Percentiles rank a stretch among this genome's conserved stretches.
These are phyloP conservation scores for Plutella xylostella DNA, from an alignment of 2,888 invertebrate species.

Conservation along the genomic window DNA sequence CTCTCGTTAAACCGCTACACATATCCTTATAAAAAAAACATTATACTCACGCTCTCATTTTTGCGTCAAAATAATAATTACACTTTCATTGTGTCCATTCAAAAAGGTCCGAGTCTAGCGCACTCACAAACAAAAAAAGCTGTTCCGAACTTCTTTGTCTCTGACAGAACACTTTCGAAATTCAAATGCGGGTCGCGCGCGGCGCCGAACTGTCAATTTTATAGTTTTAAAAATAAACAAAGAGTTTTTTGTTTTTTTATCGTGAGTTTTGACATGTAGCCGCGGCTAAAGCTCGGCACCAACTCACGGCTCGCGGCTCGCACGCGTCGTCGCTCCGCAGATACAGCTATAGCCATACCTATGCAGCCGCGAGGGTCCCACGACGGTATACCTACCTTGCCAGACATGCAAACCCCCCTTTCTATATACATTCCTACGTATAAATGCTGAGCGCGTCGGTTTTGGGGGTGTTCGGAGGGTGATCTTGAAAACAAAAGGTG, in stretches of 20 bases:
- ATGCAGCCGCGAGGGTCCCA: conserved; percentile 37
- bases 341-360: conserved; percentile 42
- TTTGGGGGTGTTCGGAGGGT: no score
- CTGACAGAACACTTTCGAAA: conserved; percentile 29
- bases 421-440: no score
- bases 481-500: no score
- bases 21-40: no score
- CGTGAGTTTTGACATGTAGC: neutral
- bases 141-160: conserved; percentile 21
- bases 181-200: conserved; percentile 23
- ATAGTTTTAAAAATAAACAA: neutral
- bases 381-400: no score
- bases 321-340: conserved; percentile 29
- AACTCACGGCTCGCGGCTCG: conserved; percentile 49
- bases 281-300: conserved; percentile 54
- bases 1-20: no score
- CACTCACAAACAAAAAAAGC: conserved; percentile 37
- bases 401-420: conserved; percentile 58
- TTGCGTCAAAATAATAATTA: conserved; percentile 52
- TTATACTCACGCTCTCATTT: conserved; percentile 65
- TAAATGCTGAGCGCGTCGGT: no score
- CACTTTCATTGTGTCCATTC: conserved; percentile 49
- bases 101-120: conserved; percentile 27
- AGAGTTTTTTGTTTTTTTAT: neutral
- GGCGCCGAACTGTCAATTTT: no score